Evolutionary conservation across 2,797 vertebrate genomes (phyloP).

Genomic region (Diceros bicornis): DNA sequence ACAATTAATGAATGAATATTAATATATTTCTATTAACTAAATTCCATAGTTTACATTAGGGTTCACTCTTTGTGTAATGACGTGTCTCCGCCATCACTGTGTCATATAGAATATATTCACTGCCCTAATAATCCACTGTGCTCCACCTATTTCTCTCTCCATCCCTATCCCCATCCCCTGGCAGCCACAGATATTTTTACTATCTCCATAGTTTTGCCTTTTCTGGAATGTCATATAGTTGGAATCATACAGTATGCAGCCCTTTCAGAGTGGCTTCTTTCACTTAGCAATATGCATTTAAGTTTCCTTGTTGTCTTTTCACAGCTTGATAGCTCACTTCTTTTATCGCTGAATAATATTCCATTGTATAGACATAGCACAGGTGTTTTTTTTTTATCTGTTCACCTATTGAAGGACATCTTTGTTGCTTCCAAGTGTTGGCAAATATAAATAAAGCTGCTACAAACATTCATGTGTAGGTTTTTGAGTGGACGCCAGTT

Average conservation of each 20-base stretch:
- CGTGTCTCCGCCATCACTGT: background rate
- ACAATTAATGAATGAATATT: background rate
- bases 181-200: background rate
- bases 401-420: background rate
- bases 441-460: background rate
- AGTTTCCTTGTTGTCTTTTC: background rate
- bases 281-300: background rate
- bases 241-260: background rate
- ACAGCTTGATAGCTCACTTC: background rate
- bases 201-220: background rate
- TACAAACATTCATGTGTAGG: background rate
- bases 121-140: background rate
- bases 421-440: background rate
- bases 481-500: background rate
- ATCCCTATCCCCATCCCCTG: background rate
- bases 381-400: background rate
- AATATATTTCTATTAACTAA: background rate
- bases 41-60: background rate
- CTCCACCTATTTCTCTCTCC: background rate
- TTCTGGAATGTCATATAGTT: background rate
- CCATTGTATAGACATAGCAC: background rate
- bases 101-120: background rate
- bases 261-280: background rate
- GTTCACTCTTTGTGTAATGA: background rate
- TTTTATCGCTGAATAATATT: background rate